Evolutionary conservation across 2,113 vertebrate species (phyloP).

Genomic region (Pyrgilauda ruficollis): DNA sequence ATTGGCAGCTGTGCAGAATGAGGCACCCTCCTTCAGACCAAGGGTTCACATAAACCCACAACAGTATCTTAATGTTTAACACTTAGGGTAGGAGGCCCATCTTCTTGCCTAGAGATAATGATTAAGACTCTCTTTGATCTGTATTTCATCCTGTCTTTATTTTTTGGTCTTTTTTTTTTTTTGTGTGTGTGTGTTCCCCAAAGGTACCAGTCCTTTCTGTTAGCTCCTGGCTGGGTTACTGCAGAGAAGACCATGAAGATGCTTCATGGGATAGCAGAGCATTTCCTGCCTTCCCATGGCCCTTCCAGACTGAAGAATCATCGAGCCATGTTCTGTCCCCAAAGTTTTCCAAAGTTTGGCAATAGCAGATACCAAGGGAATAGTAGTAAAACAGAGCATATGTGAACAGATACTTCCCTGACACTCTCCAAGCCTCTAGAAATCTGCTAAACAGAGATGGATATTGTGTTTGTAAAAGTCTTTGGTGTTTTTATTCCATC

Average conservation of each 20-base stretch:
- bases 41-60: neutral
- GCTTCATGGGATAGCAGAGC: neutral
- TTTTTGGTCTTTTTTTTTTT: neutral
- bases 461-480: neutral
- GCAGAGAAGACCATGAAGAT: neutral
- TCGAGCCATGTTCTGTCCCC: neutral
- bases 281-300: neutral
- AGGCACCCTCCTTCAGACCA: neutral
- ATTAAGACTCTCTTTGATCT: neutral
- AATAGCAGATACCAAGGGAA: neutral
- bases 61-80: neutral
- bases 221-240: neutral
- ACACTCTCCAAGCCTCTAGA: neutral
- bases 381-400: neutral
- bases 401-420: neutral
- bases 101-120: neutral
- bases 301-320: neutral
- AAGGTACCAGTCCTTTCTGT: neutral
- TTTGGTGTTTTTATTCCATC: neutral
- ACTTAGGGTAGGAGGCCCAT: neutral
- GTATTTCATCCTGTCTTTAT: neutral
- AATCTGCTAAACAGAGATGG: neutral
- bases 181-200: neutral
- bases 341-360: neutral
- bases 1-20: accelerated